Evolutionary conservation across 2,113 vertebrate genomes (phyloP).

Genomic region (Entelurus aequoreus): DNA sequence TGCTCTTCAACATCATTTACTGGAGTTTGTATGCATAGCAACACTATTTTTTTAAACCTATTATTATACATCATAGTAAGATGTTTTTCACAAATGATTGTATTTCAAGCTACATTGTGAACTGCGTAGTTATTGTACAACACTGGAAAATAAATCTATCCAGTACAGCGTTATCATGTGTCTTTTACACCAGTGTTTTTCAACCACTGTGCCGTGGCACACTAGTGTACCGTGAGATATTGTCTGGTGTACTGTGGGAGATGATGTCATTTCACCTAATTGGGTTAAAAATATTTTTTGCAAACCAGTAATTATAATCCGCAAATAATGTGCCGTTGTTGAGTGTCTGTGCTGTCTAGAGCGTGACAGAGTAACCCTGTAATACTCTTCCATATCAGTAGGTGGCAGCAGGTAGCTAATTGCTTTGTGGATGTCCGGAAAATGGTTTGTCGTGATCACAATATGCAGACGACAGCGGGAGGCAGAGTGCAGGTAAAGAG

Average conservation of each 20-base stretch:
- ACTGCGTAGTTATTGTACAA: constrained; percentile 16
- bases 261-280: no score
- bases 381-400: no score
- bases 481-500: no score
- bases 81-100: background rate
- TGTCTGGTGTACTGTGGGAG: no score
- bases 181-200: background rate
- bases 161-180: background rate
- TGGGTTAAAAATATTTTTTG: no score
- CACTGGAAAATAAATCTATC: constrained; percentile 29
- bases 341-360: no score
- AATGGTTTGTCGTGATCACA: background rate
- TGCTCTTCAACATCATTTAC: constrained; percentile 91
- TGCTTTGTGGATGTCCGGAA: no score
- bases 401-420: no score
- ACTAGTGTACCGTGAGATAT: no score
- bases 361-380: no score
- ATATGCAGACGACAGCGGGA: background rate
- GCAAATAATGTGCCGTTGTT: no score
- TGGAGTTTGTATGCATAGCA: constrained; percentile 82
- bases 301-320: no score
- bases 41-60: background rate
- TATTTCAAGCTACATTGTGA: background rate
- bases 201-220: background rate
- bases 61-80: background rate